Base-by-base conservation (phyloP, 2,113 vertebrate species). In the Tachysurus fulvidraco region DNA sequence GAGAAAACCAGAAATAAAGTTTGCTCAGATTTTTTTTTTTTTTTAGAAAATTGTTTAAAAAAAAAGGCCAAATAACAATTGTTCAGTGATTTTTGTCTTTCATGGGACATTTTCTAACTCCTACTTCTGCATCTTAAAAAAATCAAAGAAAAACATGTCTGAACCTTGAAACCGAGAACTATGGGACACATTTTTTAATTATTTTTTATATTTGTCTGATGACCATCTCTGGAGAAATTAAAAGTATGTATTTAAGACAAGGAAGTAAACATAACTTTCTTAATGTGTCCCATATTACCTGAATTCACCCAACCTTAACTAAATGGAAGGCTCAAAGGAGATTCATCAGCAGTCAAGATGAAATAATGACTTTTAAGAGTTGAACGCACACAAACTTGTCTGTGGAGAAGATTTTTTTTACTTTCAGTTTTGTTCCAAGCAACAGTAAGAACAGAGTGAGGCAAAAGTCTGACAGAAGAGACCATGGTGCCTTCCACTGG, bases 261-360 rank as follows among this genome's bases (percentile, higher is more conserved):
- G 14, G 25, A 64, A n/a, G 60, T 64, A 82, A 82, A 82, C 44
- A 64, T 4, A 82, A 82, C 80, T 46, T 82, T 82, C 25, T 54
- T 82, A 65, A 82, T 82, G 14, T 82, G 60, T 82, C 57, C 80
- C 80, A 82, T 82, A 46, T 82, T 64, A 82, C 80, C 80, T 50
- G 50, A 82, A 82, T 64, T 82, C 59, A 82, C 36, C 59, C 80
- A 82, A 82, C 74, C 46, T 54, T 65, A 85, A 36, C 84, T 36
- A 54, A 54, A 76, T 64, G 4, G 19, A 79, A 67, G 21, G 30
- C n/a, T 62, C 74, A 79, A 12, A 36, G 59, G 59, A 62, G 57
- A 74, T 55, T 50, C 44, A 36, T 65, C 74, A 55, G 30, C 59
- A 50, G 73, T 79, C 59, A 85, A 74, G 55, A 64, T 44, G 67